phyloP scores from a whole-genome alignment of 1,140 invertebrate genomes.

The Lordiphosa collinella region DNA sequence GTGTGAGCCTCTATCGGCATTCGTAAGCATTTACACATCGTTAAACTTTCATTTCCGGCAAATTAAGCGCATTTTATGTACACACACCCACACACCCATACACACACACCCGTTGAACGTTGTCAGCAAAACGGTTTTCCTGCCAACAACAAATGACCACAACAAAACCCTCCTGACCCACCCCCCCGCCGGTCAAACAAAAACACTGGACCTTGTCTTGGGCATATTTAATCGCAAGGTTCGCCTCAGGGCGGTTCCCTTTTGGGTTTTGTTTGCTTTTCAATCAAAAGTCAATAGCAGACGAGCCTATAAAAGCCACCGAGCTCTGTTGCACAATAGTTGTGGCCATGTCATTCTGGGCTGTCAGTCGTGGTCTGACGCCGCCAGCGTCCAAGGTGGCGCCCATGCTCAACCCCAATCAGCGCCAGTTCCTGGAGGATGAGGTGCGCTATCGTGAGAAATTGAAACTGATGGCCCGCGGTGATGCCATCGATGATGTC shows the following conservation, averaged over 20 bases:
- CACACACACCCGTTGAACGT: conserved; percentile 35
- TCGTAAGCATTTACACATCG: conserved; percentile 78
- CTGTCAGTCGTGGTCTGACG: conserved; percentile 59
- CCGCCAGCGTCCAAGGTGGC: conserved; percentile 59
- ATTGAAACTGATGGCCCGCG: conserved; percentile 54
- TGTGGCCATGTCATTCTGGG: conserved; percentile 68
- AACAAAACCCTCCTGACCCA: conserved; percentile 34
- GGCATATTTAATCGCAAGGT: conserved; percentile 60
- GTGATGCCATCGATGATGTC: conserved; percentile 50
- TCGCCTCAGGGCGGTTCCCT: conserved; percentile 41
- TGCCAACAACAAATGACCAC: conserved; percentile 51
- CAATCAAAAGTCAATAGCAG: conserved; percentile 77
- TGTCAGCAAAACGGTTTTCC: conserved; percentile 53
- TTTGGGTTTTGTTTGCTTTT: conserved; percentile 63
- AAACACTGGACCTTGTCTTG: conserved; percentile 10
- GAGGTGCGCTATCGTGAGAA: conserved; percentile 73
- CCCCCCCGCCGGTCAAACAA: neutral
- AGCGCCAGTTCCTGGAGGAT: conserved; percentile 75
- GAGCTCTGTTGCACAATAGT: neutral
- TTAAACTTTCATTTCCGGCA: conserved; percentile 78
- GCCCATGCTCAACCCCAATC: conserved; percentile 77
- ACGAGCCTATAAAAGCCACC: conserved; percentile 32
- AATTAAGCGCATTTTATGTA: conserved; percentile 77
- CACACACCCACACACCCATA: conserved; percentile 24
- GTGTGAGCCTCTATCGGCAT: conserved; percentile 73